Base-by-base conservation (phyloP, 1,140 invertebrate species). In the Drosophila kohkoa region DNA sequence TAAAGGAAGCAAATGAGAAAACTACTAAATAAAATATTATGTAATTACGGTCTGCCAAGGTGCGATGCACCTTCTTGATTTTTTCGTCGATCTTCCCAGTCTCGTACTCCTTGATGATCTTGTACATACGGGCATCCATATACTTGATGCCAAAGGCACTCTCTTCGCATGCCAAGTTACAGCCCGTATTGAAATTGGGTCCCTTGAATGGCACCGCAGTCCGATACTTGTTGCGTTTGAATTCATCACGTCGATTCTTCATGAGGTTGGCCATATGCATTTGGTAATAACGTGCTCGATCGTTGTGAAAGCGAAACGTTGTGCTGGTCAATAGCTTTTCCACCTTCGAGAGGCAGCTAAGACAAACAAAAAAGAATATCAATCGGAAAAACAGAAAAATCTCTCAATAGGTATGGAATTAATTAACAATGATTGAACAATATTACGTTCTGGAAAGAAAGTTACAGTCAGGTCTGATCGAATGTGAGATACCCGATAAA, bases 101-200 rank as follows among this genome's bases (percentile, higher is more conserved):
- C 11, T 92, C 87, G 20, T 89, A 92, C 20, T 64, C 66, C 8
- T 54, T 51, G 4, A 92, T 83, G 16, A 92, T 91, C 32, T 76
- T 71, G 46, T 58, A 77, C 83, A 92, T 92, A 1, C 73, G 77
- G 3, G 11, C 28, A 45, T 92, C 81, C 20, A 86, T 52, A n/a
- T 87, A 62, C 20, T 73, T 78, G 25, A 32, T n/a, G 5, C 45
- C 5, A 5, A 32, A 68, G 4, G 71, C 0, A 1, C 15, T 11
- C 0, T 20, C 46, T 0, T 60, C 66, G n/a, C 77, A 81, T 3
- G 75, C 38, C 0, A 62, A 51, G 15, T 52, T 58, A 28, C 90
- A 92, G 3, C 28, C 0, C 38, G 60, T 63, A 25, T 55, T 55
- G 35, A 75, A 70, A 5, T 89, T 77, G 1, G 76, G 79, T 0